These are phyloP conservation scores for Spicauda simplicius DNA, from an alignment of 2,888 invertebrate genomes.

Conservation along the genomic window DNA sequence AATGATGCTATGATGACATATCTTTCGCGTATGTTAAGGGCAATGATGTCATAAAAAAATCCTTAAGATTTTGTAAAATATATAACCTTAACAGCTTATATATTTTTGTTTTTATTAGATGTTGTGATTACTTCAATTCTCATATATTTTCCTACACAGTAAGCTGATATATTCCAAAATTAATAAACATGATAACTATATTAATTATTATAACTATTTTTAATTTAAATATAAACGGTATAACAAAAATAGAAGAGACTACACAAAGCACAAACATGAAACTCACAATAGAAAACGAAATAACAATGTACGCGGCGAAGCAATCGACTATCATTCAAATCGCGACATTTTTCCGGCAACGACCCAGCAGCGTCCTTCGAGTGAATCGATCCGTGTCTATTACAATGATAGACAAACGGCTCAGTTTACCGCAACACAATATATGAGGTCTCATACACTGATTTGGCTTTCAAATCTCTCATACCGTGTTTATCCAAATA, in stretches of 20 bases:
- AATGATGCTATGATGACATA: not conserved
- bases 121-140: no score
- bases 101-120: no score
- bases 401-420: conserved; percentile 38
- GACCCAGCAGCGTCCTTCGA: conserved; percentile 44
- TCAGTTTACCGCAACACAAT: conserved; percentile 1
- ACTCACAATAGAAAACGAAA: conserved; percentile 16
- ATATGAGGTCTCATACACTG: not conserved
- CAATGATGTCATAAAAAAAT: not conserved
- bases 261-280: not conserved
- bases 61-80: no score
- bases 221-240: not conserved
- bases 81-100: no score
- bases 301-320: conserved; percentile 8
- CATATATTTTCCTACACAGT: no score
- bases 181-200: no score
- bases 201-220: not conserved
- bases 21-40: not conserved
- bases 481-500: not conserved
- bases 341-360: conserved; percentile 40
- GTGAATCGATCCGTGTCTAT: conserved; percentile 47
- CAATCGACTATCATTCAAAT: conserved; percentile 23
- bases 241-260: not conserved
- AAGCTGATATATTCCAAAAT: no score
- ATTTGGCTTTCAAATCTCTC: not conserved